These are phyloP conservation scores for Typhlichthys subterraneus DNA, from an alignment of 2,797 vertebrate species.

Conservation along the genomic window DNA sequence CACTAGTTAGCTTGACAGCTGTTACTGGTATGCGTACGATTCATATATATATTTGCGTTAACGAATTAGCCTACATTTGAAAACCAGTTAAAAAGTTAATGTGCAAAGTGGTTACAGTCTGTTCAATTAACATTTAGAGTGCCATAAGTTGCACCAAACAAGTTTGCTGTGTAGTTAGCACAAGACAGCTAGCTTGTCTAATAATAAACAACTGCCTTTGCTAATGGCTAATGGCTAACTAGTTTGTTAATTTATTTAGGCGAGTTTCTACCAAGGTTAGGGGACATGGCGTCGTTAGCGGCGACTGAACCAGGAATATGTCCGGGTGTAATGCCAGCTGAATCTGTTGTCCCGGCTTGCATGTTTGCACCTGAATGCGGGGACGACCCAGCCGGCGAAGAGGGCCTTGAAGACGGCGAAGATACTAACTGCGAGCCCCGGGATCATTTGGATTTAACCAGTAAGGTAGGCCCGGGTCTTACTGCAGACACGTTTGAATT, in stretches of 20 bases:
- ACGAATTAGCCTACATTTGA: neutral
- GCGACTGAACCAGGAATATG: slow-evolving; percentile 76
- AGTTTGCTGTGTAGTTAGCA: slow-evolving; percentile 43
- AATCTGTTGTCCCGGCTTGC: slow-evolving; percentile 85
- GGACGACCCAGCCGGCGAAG: slow-evolving; percentile 58
- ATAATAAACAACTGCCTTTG: slow-evolving; percentile 17
- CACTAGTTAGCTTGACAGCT: slow-evolving; percentile 48
- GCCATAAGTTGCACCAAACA: neutral
- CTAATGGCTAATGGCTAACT: slow-evolving; percentile 11
- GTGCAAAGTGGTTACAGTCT: neutral
- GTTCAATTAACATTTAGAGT: neutral
- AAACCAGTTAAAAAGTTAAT: fast-evolving
- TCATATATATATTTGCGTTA: neutral
- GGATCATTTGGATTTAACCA: slow-evolving; percentile 86
- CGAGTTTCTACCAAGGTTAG: neutral
- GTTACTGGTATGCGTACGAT: slow-evolving; percentile 39
- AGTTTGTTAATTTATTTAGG: slow-evolving; percentile 9
- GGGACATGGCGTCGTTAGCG: slow-evolving; percentile 80
- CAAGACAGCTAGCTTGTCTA: slow-evolving; percentile 18
- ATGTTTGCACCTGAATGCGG: slow-evolving; percentile 88
- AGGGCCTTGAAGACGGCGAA: slow-evolving; percentile 63
- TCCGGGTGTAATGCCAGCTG: slow-evolving; percentile 46
- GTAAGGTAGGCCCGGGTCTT: slow-evolving; percentile 83
- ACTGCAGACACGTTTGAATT: neutral
- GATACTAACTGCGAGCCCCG: slow-evolving; percentile 80